phyloP scores from a whole-genome alignment of 2,113 vertebrate species.

The Empidonax alnorum region DNA sequence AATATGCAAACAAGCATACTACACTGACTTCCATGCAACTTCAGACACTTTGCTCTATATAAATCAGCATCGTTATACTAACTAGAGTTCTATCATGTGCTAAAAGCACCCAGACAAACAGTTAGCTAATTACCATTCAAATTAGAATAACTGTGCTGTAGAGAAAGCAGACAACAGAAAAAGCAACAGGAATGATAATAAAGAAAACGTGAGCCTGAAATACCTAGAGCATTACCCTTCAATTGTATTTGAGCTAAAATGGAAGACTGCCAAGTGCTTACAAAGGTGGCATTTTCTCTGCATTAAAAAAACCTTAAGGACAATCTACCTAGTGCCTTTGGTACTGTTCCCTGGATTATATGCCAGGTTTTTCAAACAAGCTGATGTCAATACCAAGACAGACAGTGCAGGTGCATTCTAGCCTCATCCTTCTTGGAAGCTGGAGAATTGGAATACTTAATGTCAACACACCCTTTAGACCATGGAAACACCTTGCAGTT shows the following conservation, averaged over 20 bases:
- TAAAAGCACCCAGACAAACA: not conserved
- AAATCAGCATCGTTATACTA: not conserved
- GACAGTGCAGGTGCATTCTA: not conserved
- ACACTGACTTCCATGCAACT: not conserved
- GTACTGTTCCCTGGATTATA: not conserved
- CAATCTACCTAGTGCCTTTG: not conserved
- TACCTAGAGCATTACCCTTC: not conserved
- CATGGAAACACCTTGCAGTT: not conserved
- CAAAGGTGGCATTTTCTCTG: not conserved
- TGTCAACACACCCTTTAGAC: not conserved
- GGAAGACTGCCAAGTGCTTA: not conserved
- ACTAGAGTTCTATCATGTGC: not conserved
- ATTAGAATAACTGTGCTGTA: not conserved
- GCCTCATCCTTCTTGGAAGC: not conserved
- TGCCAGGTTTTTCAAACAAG: not conserved
- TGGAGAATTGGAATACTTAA: not conserved
- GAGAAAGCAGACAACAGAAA: not conserved
- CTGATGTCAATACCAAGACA: not conserved
- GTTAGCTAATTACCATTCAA: not conserved
- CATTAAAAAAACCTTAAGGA: not conserved
- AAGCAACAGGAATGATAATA: not conserved
- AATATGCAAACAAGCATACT: not conserved
- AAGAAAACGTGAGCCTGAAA: not conserved
- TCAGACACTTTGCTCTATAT: not conserved
- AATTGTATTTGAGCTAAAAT: not conserved